Evolutionary conservation across 2,888 invertebrate species (phyloP).

Genomic region (Stramonita haemastoma): DNA sequence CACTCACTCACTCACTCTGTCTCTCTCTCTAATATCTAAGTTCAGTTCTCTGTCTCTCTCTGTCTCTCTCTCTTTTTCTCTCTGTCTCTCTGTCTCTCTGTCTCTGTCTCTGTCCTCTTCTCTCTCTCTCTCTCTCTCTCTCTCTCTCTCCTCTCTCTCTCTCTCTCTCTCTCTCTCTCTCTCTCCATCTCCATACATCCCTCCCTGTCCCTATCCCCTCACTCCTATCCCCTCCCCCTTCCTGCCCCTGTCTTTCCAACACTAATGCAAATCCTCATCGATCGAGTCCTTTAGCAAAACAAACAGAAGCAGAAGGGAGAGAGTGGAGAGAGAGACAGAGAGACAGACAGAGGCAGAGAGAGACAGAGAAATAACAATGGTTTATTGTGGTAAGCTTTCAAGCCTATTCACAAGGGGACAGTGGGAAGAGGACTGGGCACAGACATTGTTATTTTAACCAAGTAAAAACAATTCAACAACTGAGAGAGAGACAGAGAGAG

Average conservation of each 20-base stretch:
- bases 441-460: not conserved
- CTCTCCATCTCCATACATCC: no score
- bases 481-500: not conserved
- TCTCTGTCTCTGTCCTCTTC: no score
- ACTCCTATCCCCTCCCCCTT: no score
- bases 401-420: not conserved
- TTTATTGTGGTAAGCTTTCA: no score
- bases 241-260: no score
- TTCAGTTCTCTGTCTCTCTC: no score
- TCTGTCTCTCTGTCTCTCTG: not conserved
- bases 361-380: not conserved
- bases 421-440: not conserved
- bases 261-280: no score
- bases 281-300: not conserved
- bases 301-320: not conserved
- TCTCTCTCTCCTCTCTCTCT: not conserved
- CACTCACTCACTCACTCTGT: no score
- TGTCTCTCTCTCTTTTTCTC: no score
- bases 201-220: no score
- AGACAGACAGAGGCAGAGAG: not conserved
- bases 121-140: not conserved
- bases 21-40: no score
- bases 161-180: conserved; percentile 5
- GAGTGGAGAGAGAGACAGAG: not conserved
- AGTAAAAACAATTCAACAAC: not conserved